phyloP scores from a whole-genome alignment of 2,797 vertebrate genomes.

The Spheniscus humboldti region DNA sequence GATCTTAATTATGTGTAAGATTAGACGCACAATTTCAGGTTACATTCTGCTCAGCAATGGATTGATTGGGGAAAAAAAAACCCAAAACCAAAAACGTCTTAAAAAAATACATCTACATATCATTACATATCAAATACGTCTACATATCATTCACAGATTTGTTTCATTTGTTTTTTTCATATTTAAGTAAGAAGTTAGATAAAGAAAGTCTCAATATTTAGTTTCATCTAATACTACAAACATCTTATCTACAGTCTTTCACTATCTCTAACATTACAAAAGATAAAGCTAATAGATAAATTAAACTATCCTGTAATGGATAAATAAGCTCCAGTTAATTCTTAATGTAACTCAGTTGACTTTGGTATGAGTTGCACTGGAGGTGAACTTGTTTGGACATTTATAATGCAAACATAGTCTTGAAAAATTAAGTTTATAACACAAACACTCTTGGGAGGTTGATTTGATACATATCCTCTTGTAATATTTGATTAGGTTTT shows the following conservation, averaged over 20 bases:
- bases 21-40: neutral
- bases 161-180: neutral
- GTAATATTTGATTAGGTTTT: slow-evolving; percentile 68
- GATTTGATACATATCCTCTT: slow-evolving; percentile 47
- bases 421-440: slow-evolving; percentile 51
- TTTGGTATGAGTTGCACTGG: neutral
- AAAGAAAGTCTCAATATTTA: neutral
- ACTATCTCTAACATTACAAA: neutral
- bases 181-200: neutral
- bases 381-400: slow-evolving; percentile 35
- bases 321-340: neutral
- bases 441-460: slow-evolving; percentile 23
- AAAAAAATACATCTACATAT: neutral
- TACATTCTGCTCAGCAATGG: neutral
- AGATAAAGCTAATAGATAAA: neutral
- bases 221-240: neutral
- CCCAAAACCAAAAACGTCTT: fast-evolving
- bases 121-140: neutral
- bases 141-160: neutral
- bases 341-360: neutral
- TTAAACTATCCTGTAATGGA: neutral
- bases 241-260: neutral
- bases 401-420: slow-evolving; percentile 34
- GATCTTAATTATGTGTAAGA: neutral
- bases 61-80: neutral